These are phyloP conservation scores for Scelioninae gen. 2 DNA, from an alignment of 2,888 invertebrate genomes.

Conservation along the genomic window DNA sequence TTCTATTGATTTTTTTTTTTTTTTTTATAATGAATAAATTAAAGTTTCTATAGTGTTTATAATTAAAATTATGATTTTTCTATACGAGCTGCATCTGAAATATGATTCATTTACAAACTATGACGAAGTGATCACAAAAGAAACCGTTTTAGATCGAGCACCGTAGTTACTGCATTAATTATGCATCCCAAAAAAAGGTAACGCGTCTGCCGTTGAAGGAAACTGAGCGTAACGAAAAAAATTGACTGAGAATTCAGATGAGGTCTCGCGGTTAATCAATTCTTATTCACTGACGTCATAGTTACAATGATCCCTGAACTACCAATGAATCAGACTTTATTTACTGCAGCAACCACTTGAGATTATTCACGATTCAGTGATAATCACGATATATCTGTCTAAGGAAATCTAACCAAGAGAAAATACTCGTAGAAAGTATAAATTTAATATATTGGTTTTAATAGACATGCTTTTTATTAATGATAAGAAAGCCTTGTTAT, in stretches of 20 bases:
- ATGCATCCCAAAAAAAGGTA: constrained; percentile 13
- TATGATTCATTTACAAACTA: no score
- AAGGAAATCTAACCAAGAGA: constrained; percentile 23
- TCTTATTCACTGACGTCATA: constrained; percentile 48
- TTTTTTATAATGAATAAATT: no score
- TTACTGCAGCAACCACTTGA: constrained; percentile 33
- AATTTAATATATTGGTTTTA: no score
- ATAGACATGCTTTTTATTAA: no score
- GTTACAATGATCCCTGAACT: constrained; percentile 51
- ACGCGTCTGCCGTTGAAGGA: constrained; percentile 11
- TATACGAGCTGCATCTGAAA: no score
- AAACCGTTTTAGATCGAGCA: constrained; percentile 5
- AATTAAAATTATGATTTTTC: no score
- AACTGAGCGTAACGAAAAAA: constrained; percentile 31
- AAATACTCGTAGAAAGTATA: no score
- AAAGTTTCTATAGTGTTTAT: no score
- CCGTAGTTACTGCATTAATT: constrained; percentile 33
- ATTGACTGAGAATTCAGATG: constrained; percentile 29
- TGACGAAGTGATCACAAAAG: background rate
- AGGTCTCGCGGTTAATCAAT: constrained; percentile 45
- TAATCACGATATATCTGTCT: constrained; percentile 15
- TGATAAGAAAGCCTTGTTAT: no score
- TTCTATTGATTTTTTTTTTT: no score
- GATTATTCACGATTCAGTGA: constrained; percentile 44
- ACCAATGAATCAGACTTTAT: constrained; percentile 55